Conservation (phyloP, 1,140 invertebrate species). For the Drosophila pectinifera region DNA sequence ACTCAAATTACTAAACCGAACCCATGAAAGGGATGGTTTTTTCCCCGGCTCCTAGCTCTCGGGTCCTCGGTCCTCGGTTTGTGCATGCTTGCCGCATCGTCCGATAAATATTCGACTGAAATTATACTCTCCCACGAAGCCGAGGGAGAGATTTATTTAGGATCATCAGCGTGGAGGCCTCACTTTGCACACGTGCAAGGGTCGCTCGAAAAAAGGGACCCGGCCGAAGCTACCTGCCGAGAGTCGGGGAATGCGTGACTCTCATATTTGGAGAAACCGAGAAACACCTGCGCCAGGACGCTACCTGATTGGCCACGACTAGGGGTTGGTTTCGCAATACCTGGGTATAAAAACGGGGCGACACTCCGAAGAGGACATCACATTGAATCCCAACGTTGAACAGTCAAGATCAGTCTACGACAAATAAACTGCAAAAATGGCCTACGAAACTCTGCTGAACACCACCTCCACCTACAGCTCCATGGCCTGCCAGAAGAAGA, state of each 20-base stretch:
- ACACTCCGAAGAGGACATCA: slow-evolving; percentile 46
- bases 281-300: slow-evolving; percentile 59
- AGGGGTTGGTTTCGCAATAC: slow-evolving; percentile 46
- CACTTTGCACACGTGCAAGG: slow-evolving; percentile 64
- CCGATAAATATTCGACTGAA: slow-evolving; percentile 61
- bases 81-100: slow-evolving; percentile 51
- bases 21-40: slow-evolving; percentile 34
- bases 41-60: not conserved
- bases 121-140: slow-evolving; percentile 67
- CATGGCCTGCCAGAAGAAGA: slow-evolving; percentile 32
- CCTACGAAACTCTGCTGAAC: slow-evolving; percentile 51
- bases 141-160: slow-evolving; percentile 53
- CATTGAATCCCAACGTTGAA: slow-evolving; percentile 31
- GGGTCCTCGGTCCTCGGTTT: slow-evolving; percentile 11
- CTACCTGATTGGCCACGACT: slow-evolving; percentile 51
- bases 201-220: slow-evolving; percentile 20
- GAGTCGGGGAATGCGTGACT: slow-evolving; percentile 55
- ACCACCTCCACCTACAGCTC: slow-evolving; percentile 18
- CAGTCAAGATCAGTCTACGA: slow-evolving; percentile 27
- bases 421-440: slow-evolving; percentile 36
- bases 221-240: slow-evolving; percentile 47
- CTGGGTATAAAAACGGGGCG: slow-evolving; percentile 50
- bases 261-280: slow-evolving; percentile 32
- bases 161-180: slow-evolving; percentile 26
- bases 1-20: slow-evolving; percentile 48